phyloP scores from a whole-genome alignment of 2,888 invertebrate genomes.

The Apomyelois bistriatella region DNA sequence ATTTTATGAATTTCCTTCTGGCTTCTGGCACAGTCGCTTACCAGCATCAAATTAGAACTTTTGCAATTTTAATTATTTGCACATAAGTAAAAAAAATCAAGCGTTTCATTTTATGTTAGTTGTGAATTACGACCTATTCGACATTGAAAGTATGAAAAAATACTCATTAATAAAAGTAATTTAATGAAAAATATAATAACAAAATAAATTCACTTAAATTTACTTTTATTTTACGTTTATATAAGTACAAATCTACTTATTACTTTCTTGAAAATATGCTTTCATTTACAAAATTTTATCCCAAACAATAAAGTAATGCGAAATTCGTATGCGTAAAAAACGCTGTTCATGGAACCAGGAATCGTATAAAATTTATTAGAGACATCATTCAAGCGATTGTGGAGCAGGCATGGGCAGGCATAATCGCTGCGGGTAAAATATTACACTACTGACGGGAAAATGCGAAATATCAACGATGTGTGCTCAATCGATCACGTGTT shows the following conservation, averaged over 20 bases:
- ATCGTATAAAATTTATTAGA: conserved; percentile 37
- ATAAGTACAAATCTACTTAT: too few species aligned
- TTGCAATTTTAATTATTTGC: background rate
- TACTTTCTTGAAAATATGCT: too few species aligned
- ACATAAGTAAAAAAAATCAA: background rate
- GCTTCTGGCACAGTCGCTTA: background rate
- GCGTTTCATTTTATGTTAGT: too few species aligned
- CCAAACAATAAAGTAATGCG: background rate
- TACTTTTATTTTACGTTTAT: too few species aligned
- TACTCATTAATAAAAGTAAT: too few species aligned
- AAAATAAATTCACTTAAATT: too few species aligned
- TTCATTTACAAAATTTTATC: background rate
- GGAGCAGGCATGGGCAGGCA: conserved; percentile 28
- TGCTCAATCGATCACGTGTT: background rate
- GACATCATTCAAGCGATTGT: conserved; percentile 43
- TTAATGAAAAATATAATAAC: too few species aligned
- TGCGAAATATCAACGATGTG: conserved; percentile 44
- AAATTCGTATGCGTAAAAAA: background rate
- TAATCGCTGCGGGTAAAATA: conserved; percentile 45
- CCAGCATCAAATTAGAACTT: background rate
- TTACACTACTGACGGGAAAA: conserved; percentile 52
- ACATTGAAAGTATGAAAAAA: too few species aligned
- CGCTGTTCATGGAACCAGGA: background rate
- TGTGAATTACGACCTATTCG: too few species aligned
- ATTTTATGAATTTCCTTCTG: background rate